These are phyloP conservation scores for Polydrusus pterygomalis DNA, from an alignment of 2,888 invertebrate genomes.

Conservation along the genomic window DNA sequence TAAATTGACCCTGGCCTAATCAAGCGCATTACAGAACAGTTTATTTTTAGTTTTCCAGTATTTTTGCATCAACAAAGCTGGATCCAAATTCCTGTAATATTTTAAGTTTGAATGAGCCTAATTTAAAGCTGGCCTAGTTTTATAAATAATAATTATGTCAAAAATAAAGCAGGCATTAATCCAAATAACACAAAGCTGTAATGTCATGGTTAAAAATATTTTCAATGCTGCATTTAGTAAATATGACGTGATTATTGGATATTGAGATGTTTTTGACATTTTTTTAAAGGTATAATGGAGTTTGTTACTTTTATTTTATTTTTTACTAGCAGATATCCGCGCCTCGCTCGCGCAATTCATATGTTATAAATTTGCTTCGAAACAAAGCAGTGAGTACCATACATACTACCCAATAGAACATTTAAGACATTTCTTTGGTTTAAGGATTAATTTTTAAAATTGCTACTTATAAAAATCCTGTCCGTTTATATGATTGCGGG, in stretches of 20 bases:
- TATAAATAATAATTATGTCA: constrained; percentile 33
- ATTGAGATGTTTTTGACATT: no score
- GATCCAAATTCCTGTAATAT: constrained; percentile 44
- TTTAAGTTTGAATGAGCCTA: constrained; percentile 34
- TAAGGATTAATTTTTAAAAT: no score
- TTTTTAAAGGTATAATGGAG: no score
- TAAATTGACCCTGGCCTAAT: constrained; percentile 16
- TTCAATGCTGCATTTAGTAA: constrained; percentile 9
- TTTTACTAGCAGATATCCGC: no score
- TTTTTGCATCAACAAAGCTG: constrained; percentile 33
- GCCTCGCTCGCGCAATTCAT: no score
- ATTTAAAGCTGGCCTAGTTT: constrained; percentile 28
- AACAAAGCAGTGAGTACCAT: no score
- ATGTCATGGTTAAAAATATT: constrained; percentile 35
- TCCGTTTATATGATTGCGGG: no score
- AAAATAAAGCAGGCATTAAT: constrained; percentile 29
- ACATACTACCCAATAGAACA: no score
- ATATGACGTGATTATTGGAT: background rate
- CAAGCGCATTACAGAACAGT: constrained; percentile 23
- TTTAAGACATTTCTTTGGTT: no score
- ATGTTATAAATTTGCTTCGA: no score
- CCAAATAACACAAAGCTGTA: constrained; percentile 6
- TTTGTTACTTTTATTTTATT: no score
- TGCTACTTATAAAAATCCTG: no score
- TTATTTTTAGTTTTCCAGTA: constrained; percentile 41